A percentile compares a stretch with the other conserved stretches of the same genome.
Conservation (phyloP, 2,113 vertebrate species). For the Cephalopterus ornatus region DNA sequence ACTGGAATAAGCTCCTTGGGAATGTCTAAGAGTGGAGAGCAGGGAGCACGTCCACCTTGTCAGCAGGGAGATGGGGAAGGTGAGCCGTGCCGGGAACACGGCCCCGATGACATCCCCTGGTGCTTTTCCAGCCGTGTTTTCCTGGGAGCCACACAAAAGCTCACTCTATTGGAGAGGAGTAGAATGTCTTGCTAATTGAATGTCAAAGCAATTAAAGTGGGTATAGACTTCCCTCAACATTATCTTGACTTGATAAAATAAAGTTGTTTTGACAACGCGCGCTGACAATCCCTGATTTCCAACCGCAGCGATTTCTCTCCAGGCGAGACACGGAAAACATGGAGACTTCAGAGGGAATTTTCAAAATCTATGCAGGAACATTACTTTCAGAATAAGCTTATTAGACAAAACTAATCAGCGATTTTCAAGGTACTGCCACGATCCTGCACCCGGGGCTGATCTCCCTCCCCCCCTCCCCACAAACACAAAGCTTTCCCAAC, state of each 20-base stretch:
- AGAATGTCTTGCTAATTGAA: constrained; percentile 67
- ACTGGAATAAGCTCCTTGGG: not conserved
- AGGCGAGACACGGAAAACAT: not conserved
- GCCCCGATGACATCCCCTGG: not conserved
- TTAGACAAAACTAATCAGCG: not conserved
- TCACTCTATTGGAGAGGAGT: constrained; percentile 42
- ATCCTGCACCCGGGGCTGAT: not conserved
- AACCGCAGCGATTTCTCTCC: not conserved
- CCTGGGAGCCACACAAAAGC: constrained; percentile 36
- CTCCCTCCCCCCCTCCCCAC: not conserved
- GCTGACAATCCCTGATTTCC: constrained; percentile 38
- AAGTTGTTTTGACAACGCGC: constrained; percentile 64
- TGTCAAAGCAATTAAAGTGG: constrained; percentile 66
- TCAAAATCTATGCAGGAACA: not conserved
- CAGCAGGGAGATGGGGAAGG: not conserved
- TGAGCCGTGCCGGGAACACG: not conserved
- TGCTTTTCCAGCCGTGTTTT: constrained; percentile 13
- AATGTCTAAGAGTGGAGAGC: not conserved
- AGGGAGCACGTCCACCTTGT: not conserved
- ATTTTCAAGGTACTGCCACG: not conserved
- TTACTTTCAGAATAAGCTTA: not conserved
- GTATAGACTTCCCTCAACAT: constrained; percentile 52
- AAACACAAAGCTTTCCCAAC: not conserved
- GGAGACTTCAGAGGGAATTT: not conserved
- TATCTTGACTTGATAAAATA: constrained; percentile 64